phyloP scores from a whole-genome alignment of 2,113 vertebrate species.

The Limanda limanda region DNA sequence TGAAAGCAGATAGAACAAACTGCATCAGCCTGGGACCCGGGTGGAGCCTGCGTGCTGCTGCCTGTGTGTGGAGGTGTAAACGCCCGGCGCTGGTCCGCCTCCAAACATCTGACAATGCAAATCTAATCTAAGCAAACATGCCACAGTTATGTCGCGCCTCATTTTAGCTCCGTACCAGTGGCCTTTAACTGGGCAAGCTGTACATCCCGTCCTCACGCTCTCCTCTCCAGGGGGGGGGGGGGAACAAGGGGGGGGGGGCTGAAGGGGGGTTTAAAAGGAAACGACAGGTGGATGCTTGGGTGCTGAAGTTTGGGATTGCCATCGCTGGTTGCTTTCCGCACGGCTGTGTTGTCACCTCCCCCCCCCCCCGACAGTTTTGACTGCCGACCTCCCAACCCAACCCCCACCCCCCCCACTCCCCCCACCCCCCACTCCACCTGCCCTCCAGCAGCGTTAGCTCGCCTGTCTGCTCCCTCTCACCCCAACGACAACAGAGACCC shows the following conservation, averaged over 20 bases:
- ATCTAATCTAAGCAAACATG: constrained; percentile 76
- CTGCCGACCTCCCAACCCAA: constrained; percentile 35
- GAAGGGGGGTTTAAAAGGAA: constrained; percentile 50
- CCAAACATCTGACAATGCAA: constrained; percentile 75
- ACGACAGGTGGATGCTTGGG: constrained; percentile 65
- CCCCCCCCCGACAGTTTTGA: constrained; percentile 52
- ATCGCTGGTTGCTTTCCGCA: constrained; percentile 66
- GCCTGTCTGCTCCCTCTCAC: constrained; percentile 55
- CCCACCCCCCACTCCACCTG: constrained; percentile 8
- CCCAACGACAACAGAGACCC: constrained; percentile 58
- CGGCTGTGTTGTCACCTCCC: constrained; percentile 65
- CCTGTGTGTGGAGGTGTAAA: constrained; percentile 71
- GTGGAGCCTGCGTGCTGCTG: constrained; percentile 27
- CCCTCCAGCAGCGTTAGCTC: constrained; percentile 40
- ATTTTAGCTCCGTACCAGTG: constrained; percentile 65
- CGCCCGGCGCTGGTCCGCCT: constrained; percentile 29
- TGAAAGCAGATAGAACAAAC: constrained; percentile 44
- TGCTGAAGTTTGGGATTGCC: constrained; percentile 69
- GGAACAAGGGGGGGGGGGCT: constrained; percentile 8
- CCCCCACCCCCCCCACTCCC: constrained; percentile 9
- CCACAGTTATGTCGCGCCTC: constrained; percentile 68
- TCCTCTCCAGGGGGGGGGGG: constrained; percentile 19
- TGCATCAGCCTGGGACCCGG: constrained; percentile 36
- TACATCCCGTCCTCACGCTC: constrained; percentile 13
- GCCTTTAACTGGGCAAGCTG: constrained; percentile 50